A percentile compares a stretch with the other conserved stretches of the same genome.
phyloP scores from a whole-genome alignment of 1,140 invertebrate species.

The Papilio xuthus region DNA sequence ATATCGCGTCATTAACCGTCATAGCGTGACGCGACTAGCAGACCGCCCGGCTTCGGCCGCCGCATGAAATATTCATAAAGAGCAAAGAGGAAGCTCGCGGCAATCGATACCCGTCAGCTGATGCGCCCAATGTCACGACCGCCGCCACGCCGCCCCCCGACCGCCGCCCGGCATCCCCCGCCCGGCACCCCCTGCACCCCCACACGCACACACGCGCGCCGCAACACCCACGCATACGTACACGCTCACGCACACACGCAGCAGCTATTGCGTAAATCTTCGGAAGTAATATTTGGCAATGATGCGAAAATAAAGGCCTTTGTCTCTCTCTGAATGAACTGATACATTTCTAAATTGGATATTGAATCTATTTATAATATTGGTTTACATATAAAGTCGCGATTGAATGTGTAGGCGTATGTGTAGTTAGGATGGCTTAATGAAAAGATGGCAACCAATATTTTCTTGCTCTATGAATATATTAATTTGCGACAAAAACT shows the following conservation, averaged over 20 bases:
- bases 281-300: conserved; percentile 20
- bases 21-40: conserved; percentile 35
- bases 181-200: conserved; percentile 37
- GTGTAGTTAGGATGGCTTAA: too few relatives aligned
- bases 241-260: conserved; percentile 41
- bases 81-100: conserved; percentile 69
- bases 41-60: conserved; percentile 37
- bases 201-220: conserved; percentile 42
- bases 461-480: too few relatives aligned
- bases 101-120: conserved; percentile 77
- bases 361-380: not conserved
- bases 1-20: not conserved
- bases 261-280: conserved; percentile 18
- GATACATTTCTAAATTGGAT: not conserved
- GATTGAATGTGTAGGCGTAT: not conserved
- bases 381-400: not conserved
- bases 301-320: not conserved
- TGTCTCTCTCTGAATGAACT: not conserved
- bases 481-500: too few relatives aligned
- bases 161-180: conserved; percentile 41
- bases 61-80: conserved; percentile 77
- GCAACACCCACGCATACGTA: conserved; percentile 40
- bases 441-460: too few relatives aligned
- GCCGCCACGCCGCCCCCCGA: conserved; percentile 43
- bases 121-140: conserved; percentile 77